Evolutionary conservation across 2,888 invertebrate species (phyloP), one percentile per base, ranked within the genome.

Genomic region (Mythimna ferrago): DNA sequence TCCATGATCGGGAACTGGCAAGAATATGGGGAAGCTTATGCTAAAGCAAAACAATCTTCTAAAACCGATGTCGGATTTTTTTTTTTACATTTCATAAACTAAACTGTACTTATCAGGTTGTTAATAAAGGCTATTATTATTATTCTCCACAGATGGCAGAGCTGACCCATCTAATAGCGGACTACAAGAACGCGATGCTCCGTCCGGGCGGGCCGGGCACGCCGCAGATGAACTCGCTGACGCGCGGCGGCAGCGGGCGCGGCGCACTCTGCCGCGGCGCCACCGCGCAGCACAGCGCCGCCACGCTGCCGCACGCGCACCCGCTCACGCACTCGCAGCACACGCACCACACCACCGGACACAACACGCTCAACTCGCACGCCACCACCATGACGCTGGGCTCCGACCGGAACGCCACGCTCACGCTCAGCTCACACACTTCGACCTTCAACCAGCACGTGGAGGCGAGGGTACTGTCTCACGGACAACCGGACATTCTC

Each of bases 121-220:
- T 2, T 32, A 32, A 2, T 32, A 32, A 32, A 32, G 7, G 2
- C 6, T 41, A 44, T 11, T 5, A 2, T 48, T 14, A 48, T n/a
- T n/a, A 63, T 48, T 16, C 1, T 0, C n/a, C 26, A 4, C 94
- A 98, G 98, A 99, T 99, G 94, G 97, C 98, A 71, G 99, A 99
- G 96, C 97, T 99, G 75, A 99, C 99, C 0, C 97, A 99, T 80
- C 96, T 99, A 41, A 99, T 99, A 90, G 99, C 99, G 38, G 99
- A 99, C 94, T 99, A 99, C 93, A 99, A 99, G 97, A 99, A 99
- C 95, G 98, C 98, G 0, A 92, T 98, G 84, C 98, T 98, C 0
- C 98, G 98, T 53, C 97, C 98, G 71, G 97, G 97, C 58, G 95
- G 97, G 73, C 97, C 98, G 0, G 98, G 98, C 9, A 98, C 98